These are phyloP conservation scores for Oreohelix idahoensis DNA, from an alignment of 1,140 invertebrate species.

Conservation along the genomic window DNA sequence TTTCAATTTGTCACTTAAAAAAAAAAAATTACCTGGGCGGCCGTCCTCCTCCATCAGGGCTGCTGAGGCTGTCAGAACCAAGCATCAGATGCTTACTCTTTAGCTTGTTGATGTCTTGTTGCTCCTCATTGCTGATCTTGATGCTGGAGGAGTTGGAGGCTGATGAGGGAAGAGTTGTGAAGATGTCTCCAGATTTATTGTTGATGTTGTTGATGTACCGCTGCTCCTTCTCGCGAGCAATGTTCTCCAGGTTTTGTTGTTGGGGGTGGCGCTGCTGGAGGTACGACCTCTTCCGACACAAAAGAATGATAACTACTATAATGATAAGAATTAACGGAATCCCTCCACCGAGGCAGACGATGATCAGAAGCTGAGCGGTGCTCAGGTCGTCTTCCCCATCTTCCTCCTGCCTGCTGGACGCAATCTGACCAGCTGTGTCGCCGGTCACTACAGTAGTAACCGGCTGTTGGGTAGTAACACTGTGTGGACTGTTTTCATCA, in stretches of 20 bases:
- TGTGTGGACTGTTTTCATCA: not conserved
- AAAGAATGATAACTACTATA: slow-evolving; percentile 58
- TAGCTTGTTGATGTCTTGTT: slow-evolving; percentile 47
- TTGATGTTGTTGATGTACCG: slow-evolving; percentile 66
- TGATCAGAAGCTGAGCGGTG: slow-evolving; percentile 57
- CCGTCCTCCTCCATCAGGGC: slow-evolving; percentile 6
- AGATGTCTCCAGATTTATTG: slow-evolving; percentile 53
- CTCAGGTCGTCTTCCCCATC: slow-evolving; percentile 40
- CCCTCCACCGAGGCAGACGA: slow-evolving; percentile 67
- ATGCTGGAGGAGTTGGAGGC: slow-evolving; percentile 41
- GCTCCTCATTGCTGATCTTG: slow-evolving; percentile 63
- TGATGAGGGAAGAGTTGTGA: slow-evolving; percentile 48
- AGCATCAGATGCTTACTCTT: slow-evolving; percentile 41
- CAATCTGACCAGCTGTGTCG: not conserved
- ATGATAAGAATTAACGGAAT: slow-evolving; percentile 63
- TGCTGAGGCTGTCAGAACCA: slow-evolving; percentile 9
- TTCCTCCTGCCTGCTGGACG: not conserved
- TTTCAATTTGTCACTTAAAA: too few relatives aligned
- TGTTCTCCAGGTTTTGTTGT: slow-evolving; percentile 47
- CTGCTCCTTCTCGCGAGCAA: slow-evolving; percentile 62
- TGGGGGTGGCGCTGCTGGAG: slow-evolving; percentile 24
- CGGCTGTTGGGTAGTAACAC: not conserved
- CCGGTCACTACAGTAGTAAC: not conserved
- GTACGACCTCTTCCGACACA: slow-evolving; percentile 44
- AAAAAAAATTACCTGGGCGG: too few relatives aligned